Base-by-base conservation (phyloP, 2,888 invertebrate species). In the Gnatocerus cornutus region DNA sequence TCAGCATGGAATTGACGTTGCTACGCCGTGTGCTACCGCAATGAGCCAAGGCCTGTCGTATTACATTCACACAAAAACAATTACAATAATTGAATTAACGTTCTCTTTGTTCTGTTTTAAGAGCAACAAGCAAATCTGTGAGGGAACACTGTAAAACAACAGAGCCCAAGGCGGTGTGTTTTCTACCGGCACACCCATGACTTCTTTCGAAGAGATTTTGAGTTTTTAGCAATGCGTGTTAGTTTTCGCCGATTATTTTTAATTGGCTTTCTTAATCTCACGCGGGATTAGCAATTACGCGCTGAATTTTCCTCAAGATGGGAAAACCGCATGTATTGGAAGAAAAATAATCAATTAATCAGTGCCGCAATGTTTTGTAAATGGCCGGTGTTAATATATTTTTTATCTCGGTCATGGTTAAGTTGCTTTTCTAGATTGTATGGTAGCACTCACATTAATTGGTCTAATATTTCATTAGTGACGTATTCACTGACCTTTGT, bases 391-490 rank as follows among this genome's bases (percentile, higher is more conserved):
- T 33, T 27, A 39, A 39, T 65, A 37, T 13, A 30, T 61, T 59
- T 33, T 65, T 48, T 61, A 69, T 69, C 55, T 69, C 69, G 69
- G 69, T 69, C 69, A 69, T 65, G 69, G 69, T 43, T 59, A 65
- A 58, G 56, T 68, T 59, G 59, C 29, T 29, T 50, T 46, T 16
- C 46, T 29, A 50, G 29, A 50, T 27, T 50, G 48, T 21, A 13
- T 52, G 29, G 52, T 10, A 59, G 46, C 33, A 12, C 29, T 46
- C 52, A 52, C n/a, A 59, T 52, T 53, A 68, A 68, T 53, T 59
- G 33, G 29, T 52, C 59, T 59, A 45, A 64, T 58, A 41, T 59
- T 67, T 66, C 41, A 56, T n/a, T 13, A 27, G 21, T 52, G 59
- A 52, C 59, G 58, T 66, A 14, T 56, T 10, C 39, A 5, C 9